Percentiles rank a stretch among this genome's conserved stretches.
Evolutionary conservation across 2,113 vertebrate genomes (phyloP).

Genomic region (Heterochromis multidens): DNA sequence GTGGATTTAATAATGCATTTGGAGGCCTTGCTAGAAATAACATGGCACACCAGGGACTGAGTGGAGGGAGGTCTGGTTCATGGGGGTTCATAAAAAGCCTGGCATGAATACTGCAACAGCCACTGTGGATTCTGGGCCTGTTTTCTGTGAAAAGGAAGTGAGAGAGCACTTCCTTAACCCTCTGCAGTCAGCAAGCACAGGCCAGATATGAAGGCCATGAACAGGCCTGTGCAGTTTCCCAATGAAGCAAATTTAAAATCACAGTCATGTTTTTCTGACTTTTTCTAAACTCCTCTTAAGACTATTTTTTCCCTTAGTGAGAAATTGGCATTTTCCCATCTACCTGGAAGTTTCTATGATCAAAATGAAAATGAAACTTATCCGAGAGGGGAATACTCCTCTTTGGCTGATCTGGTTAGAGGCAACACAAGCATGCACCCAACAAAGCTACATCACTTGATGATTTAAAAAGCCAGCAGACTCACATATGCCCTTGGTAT

Average conservation of each 20-base stretch:
- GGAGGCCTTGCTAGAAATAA: conserved; percentile 70
- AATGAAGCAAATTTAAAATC: background rate
- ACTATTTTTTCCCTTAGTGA: background rate
- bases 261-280: background rate
- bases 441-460: background rate
- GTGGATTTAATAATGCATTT: conserved; percentile 76
- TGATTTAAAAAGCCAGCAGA: background rate
- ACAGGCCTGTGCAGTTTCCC: background rate
- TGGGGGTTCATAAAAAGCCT: conserved; percentile 59
- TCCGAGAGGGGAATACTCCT: background rate
- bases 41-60: conserved; percentile 57
- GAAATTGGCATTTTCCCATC: background rate
- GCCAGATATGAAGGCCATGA: background rate
- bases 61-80: conserved; percentile 58
- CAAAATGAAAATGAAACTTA: background rate
- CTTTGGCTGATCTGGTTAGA: background rate
- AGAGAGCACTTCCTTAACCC: conserved; percentile 53
- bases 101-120: conserved; percentile 68
- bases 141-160: conserved; percentile 68
- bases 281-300: background rate
- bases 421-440: background rate
- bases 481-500: background rate
- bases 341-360: background rate
- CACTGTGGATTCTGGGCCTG: conserved; percentile 76
- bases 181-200: background rate